phyloP scores from a whole-genome alignment of 2,888 invertebrate species.

The Nemotelus pantherinus region DNA sequence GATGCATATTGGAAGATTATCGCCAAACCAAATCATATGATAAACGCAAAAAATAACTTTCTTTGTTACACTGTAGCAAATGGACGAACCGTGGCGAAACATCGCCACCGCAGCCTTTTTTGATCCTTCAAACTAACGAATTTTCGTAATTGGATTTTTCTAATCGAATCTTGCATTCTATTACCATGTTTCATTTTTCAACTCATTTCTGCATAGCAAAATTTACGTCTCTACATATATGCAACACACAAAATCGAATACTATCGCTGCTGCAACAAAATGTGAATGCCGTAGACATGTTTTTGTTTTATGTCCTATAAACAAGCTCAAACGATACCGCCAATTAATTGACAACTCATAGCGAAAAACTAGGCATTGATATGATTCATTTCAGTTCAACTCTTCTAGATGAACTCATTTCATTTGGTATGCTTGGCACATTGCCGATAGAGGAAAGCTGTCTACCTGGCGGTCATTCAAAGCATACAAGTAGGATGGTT shows the following conservation, averaged over 20 bases:
- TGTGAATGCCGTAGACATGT: neutral
- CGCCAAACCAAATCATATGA: too few relatives aligned
- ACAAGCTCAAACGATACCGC: slow-evolving; percentile 18
- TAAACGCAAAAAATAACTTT: too few relatives aligned
- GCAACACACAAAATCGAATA: neutral
- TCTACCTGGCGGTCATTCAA: neutral
- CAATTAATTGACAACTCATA: slow-evolving; percentile 16
- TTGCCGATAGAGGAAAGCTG: neutral
- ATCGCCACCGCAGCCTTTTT: too few relatives aligned
- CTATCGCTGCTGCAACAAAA: neutral
- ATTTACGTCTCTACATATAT: too few relatives aligned
- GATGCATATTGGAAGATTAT: too few relatives aligned
- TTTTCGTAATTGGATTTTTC: too few relatives aligned
- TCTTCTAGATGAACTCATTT: neutral
- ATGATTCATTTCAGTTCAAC: neutral
- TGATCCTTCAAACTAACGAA: too few relatives aligned
- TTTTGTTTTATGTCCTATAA: neutral
- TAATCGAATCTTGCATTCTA: too few relatives aligned
- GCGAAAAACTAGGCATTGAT: slow-evolving; percentile 8
- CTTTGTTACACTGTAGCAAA: too few relatives aligned
- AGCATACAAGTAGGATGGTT: neutral
- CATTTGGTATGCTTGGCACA: slow-evolving; percentile 5
- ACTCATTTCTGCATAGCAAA: neutral
- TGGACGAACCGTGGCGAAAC: too few relatives aligned
- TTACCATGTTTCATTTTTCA: neutral